Conservation (phyloP, 2,888 invertebrate species). For the Barypeithes pellucidus region DNA sequence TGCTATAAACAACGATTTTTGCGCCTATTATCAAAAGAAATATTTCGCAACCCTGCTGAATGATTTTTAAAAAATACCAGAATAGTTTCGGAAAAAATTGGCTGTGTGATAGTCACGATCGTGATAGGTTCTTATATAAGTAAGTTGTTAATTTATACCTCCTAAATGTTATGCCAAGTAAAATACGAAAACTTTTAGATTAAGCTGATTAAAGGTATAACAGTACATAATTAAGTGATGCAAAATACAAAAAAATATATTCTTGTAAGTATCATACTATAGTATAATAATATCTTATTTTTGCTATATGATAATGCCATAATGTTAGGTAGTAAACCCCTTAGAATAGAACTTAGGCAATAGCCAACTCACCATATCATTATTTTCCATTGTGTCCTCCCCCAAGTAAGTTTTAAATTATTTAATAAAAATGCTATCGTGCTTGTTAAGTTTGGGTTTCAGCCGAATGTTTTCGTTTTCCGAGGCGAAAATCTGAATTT, state of each 20-base stretch:
- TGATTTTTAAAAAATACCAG: constrained; percentile 31
- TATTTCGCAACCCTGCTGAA: too few species aligned
- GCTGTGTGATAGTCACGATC: constrained; percentile 51
- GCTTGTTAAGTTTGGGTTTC: too few species aligned
- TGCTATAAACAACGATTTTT: too few species aligned
- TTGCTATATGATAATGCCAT: constrained; percentile 36
- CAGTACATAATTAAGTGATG: not conserved
- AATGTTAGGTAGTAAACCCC: not conserved
- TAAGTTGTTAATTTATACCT: constrained; percentile 21
- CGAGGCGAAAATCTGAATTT: too few species aligned
- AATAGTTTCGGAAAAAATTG: constrained; percentile 51
- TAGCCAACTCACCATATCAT: constrained; percentile 10
- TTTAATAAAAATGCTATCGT: not conserved
- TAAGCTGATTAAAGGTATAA: constrained; percentile 15
- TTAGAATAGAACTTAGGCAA: constrained; percentile 17
- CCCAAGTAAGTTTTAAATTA: not conserved
- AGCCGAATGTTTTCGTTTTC: too few species aligned
- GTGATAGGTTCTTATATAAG: constrained; percentile 46
- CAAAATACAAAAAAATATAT: constrained; percentile 28
- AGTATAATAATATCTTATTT: constrained; percentile 33
- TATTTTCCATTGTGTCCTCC: not conserved
- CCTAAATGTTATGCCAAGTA: constrained; percentile 48
- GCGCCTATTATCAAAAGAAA: too few species aligned
- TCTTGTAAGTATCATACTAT: constrained; percentile 28
- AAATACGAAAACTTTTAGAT: constrained; percentile 42